phyloP scores from a whole-genome alignment of 2,797 vertebrate species.

The Lacerta bilineata region DNA sequence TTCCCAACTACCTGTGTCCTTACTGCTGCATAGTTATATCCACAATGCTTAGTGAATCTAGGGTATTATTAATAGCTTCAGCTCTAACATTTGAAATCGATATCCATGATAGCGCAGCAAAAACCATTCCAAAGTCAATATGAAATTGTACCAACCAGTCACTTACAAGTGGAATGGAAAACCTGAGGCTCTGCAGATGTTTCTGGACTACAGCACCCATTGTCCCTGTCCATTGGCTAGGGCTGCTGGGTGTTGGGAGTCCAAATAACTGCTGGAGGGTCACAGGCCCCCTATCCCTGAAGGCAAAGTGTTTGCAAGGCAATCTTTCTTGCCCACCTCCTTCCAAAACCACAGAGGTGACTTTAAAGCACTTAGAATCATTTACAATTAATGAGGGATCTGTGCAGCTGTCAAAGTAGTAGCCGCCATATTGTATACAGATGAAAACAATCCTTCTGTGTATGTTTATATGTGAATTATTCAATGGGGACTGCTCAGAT shows the following conservation, averaged over 20 bases:
- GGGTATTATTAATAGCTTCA: slow-evolving; percentile 27
- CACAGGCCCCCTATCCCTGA: neutral
- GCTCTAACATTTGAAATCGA: slow-evolving; percentile 31
- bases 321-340: no score
- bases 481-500: no score
- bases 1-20: slow-evolving; percentile 27
- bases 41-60: slow-evolving; percentile 34
- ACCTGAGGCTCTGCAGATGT: neutral
- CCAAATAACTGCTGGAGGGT: neutral
- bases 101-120: slow-evolving; percentile 37
- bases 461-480: no score
- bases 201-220: neutral
- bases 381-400: no score
- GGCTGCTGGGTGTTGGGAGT: neutral
- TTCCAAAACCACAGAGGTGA: no score
- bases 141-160: slow-evolving; percentile 39
- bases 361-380: no score
- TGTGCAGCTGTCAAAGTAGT: no score
- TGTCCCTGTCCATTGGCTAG: neutral
- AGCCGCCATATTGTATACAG: no score
- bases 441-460: no score
- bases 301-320: neutral
- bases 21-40: slow-evolving; percentile 32
- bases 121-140: neutral
- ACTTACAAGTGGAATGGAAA: neutral